Evolutionary conservation across 1,140 invertebrate species (phyloP).

Genomic region (roundworm (Caenorhabditis elegans)): WBcel235 BX284603.4:8302501-8303000

Average conservation of each 20-base stretch:
- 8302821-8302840: not conserved
- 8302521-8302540: too few species aligned
- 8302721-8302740: too few species aligned
- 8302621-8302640: too few species aligned
- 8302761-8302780: not conserved
- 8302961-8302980: not conserved
- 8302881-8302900: not conserved
- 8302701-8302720: too few species aligned
- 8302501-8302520: too few species aligned
- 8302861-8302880: not conserved
- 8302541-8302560: too few species aligned
- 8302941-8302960: conserved; percentile 30
- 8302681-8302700: too few species aligned
- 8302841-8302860: conserved; percentile 19
- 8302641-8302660: too few species aligned
- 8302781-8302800: not conserved
- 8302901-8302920: not conserved
- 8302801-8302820: not conserved
- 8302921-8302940: conserved; percentile 24
- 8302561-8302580: too few species aligned
- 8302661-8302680: too few species aligned
- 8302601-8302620: too few species aligned
- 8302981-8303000: not conserved
- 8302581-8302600: too few species aligned
- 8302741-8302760: not conserved